These are phyloP conservation scores for Xiphophorus couchianus DNA, from an alignment of 2,113 vertebrate species.

Conservation along the genomic window DNA sequence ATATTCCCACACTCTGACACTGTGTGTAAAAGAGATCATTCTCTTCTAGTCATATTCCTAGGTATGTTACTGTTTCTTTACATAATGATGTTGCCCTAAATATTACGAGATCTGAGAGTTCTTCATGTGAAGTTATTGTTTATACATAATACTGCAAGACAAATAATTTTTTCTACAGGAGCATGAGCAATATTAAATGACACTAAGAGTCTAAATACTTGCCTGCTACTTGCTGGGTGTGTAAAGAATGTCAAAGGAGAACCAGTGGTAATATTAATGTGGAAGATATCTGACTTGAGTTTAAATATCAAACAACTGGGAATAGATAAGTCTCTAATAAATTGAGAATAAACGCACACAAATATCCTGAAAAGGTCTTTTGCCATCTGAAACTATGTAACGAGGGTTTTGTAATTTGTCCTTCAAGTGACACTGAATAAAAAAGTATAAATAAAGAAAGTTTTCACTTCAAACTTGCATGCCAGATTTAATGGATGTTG, in stretches of 20 bases:
- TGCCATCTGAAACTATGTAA: neutral
- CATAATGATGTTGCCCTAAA: constrained; percentile 61
- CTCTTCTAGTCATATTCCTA: constrained; percentile 49
- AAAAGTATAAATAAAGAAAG: no score
- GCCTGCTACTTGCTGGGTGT: constrained; percentile 10
- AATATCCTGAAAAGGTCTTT: neutral
- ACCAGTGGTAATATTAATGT: constrained; percentile 8
- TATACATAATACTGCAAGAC: constrained; percentile 28
- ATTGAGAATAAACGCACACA: neutral
- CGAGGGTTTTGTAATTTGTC: no score
- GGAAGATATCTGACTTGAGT: neutral
- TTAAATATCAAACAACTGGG: neutral
- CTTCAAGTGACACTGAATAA: no score
- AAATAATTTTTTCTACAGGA: constrained; percentile 29
- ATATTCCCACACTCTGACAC: constrained; percentile 24
- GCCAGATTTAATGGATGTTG: neutral
- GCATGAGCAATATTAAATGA: constrained; percentile 18
- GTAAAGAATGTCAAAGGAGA: neutral
- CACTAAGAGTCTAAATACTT: constrained; percentile 7
- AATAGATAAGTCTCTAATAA: neutral
- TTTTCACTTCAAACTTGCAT: no score
- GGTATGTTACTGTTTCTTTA: constrained; percentile 40
- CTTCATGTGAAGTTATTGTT: constrained; percentile 39
- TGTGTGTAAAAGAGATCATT: constrained; percentile 53
- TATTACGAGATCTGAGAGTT: constrained; percentile 39